A percentile compares a stretch with the other conserved stretches of the same genome.
phyloP scores from a whole-genome alignment of 2,113 vertebrate genomes.

The Onychostruthus taczanowskii region DNA sequence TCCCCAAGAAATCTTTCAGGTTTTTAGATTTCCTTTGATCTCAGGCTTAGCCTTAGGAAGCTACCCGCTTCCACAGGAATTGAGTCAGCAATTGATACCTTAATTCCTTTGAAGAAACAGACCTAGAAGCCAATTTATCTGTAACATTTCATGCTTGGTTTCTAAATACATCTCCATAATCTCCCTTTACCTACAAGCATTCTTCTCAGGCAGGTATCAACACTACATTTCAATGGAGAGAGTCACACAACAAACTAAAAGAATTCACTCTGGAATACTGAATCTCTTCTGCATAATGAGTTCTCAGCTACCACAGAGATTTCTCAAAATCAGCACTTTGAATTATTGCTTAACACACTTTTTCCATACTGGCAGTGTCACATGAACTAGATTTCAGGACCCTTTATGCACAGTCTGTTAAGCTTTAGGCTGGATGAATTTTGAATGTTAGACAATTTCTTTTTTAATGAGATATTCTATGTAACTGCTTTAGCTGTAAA shows the following conservation, averaged over 20 bases:
- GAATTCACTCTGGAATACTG: neutral
- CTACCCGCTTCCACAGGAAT: neutral
- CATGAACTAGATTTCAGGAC: neutral
- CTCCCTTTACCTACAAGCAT: neutral
- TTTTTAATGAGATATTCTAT: neutral
- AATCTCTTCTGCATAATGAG: neutral
- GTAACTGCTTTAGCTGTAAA: neutral
- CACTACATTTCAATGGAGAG: neutral
- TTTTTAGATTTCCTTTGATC: conserved; percentile 35
- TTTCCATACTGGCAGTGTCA: neutral
- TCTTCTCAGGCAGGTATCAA: neutral
- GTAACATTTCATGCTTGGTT: neutral
- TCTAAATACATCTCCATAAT: neutral
- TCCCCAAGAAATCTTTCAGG: neutral
- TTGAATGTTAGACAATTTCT: neutral
- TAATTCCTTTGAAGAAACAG: conserved; percentile 31
- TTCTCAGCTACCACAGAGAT: neutral
- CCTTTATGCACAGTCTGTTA: neutral
- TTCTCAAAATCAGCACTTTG: conserved; percentile 8
- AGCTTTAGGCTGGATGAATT: neutral
- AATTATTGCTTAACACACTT: conserved; percentile 2
- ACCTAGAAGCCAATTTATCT: neutral
- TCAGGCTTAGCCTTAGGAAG: neutral
- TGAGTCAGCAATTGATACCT: neutral
- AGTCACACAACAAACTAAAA: neutral